phyloP scores from a whole-genome alignment of 2,888 invertebrate species.

The Lepidocyrtinus sp. region DNA sequence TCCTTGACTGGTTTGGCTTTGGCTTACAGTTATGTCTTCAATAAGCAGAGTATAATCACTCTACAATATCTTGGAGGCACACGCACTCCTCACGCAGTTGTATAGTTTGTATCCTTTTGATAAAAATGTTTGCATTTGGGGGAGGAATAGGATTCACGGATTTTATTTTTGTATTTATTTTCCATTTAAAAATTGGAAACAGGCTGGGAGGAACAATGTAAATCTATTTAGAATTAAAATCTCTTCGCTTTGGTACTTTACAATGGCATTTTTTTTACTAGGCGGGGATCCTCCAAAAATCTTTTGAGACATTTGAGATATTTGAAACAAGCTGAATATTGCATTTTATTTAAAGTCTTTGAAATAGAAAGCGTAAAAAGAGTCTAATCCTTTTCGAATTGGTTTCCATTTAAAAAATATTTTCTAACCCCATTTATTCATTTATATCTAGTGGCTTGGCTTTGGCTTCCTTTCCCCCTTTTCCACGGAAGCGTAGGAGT shows the following conservation, averaged over 20 bases:
- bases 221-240: constrained; percentile 47
- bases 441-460: constrained; percentile 26
- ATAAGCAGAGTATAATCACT: too few species aligned
- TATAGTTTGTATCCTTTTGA: too few species aligned
- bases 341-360: not conserved
- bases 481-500: not conserved
- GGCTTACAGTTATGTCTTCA: too few species aligned
- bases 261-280: too few species aligned
- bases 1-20: too few species aligned
- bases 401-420: constrained; percentile 55
- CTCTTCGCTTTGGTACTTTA: not conserved
- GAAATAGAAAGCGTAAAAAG: constrained; percentile 22
- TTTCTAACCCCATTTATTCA: constrained; percentile 22
- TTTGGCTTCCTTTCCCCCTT: not conserved
- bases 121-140: not conserved
- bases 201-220: constrained; percentile 45
- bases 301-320: too few species aligned
- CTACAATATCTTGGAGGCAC: too few species aligned
- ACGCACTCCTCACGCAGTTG: too few species aligned
- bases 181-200: constrained; percentile 8
- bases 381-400: constrained; percentile 53
- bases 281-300: too few species aligned
- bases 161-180: constrained; percentile 29
- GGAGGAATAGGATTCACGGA: constrained; percentile 44
- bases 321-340: too few species aligned